Conservation (phyloP, 2,797 vertebrate species). For the Spinus olivaceus region DNA sequence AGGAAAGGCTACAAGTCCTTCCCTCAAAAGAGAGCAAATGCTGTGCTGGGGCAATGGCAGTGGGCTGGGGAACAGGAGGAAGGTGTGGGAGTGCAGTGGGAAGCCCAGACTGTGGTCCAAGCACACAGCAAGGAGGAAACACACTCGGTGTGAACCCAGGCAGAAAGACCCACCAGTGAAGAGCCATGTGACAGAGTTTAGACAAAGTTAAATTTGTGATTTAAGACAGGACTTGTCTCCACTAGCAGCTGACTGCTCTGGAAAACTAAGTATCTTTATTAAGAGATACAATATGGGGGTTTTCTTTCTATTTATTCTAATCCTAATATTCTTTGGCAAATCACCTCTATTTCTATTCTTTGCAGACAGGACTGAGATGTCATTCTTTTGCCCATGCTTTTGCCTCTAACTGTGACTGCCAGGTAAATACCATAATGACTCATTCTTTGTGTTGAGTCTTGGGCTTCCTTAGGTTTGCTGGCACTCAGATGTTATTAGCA, state of each 20-base stretch:
- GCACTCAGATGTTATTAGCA: conserved; percentile 47
- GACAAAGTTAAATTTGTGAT: not conserved
- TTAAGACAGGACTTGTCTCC: not conserved
- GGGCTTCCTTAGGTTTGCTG: conserved; percentile 24
- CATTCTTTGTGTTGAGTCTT: conserved; percentile 4
- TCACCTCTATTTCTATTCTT: not conserved
- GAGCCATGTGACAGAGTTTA: not conserved
- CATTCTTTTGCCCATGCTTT: not conserved
- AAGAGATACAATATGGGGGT: accelerated
- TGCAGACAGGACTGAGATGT: not conserved
- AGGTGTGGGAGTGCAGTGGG: not conserved
- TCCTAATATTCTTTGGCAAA: not conserved
- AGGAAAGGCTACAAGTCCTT: not conserved
- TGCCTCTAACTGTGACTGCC: not conserved
- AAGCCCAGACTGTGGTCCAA: accelerated
- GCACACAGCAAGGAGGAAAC: not conserved
- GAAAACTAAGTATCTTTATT: not conserved
- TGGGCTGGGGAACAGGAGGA: not conserved
- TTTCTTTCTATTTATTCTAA: not conserved
- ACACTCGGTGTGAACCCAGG: accelerated
- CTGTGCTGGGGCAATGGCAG: not conserved
- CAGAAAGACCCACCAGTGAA: not conserved
- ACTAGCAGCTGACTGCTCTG: not conserved
- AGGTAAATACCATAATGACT: conserved; percentile 42
- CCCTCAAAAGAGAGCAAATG: not conserved